Base-by-base conservation (phyloP, 2,113 vertebrate species). In the Heloderma charlesbogerti region DNA sequence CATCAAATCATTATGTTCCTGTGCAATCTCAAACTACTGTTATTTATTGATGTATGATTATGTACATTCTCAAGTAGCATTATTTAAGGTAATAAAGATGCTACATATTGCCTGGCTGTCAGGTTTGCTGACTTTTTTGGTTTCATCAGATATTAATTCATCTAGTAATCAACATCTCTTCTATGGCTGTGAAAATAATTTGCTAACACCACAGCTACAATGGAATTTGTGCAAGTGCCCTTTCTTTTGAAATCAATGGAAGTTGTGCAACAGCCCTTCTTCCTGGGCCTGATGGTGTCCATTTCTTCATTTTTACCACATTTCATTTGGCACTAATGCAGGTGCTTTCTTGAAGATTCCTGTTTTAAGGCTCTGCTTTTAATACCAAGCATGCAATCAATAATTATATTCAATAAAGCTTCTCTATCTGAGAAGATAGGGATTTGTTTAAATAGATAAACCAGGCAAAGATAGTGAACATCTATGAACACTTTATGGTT, bases 61-160 rank as follows among this genome's bases (percentile, higher is more conserved):
- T 8, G 3, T 54, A 74, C 12, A 22, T 63, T 63, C 16, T 22
- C 60, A 86, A 48, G 37, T 51, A 81, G 45, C 7, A 29, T 9
- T 29, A 71, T 51, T 80, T 51, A 63, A 37, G 31, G 15, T 80
- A 66, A 48, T 79, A 34, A 69, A 37, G 31, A 57, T 75, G 22
- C 29, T 71, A 31, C 16, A 22, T 34, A 16, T 31, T 34, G 60
- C 37, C 15, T 34, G 31, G 37, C 10, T 88, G 40, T 51, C 43
- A 37, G 40, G 16, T 67, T 13, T 45, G 86, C 20, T 29, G 43
- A 63, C 15, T 43, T 69, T 72, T 84, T 29, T 31, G 31, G 71
- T 66, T 79, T 6, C 51, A 91, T 88, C 86, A 45, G 66, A 37
- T 88, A 93, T 91, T 91, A 90, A 87, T 94, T 92, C 89, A 87